A percentile compares a stretch with the other conserved stretches of the same genome.
Conservation (phyloP, 2,888 invertebrate species). For the Netelia virgata region DNA sequence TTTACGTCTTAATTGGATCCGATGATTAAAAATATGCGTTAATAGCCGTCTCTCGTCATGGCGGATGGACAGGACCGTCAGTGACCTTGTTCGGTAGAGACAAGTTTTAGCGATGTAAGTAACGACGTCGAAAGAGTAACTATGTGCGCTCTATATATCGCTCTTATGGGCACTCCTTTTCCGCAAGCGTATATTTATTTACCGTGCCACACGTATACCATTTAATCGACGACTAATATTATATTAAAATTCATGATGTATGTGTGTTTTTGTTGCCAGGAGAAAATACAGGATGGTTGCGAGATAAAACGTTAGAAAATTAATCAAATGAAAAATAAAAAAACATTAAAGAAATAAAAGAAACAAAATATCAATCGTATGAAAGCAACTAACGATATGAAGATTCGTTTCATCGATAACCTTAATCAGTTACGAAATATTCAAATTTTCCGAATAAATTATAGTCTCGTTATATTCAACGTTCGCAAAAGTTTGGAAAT, state of each 20-base stretch:
- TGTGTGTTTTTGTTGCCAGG: not conserved
- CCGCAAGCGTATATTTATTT: conserved; percentile 25
- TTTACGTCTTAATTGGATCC: no score
- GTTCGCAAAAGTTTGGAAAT: no score
- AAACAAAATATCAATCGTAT: not conserved
- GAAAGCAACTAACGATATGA: not conserved
- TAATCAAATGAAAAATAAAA: not conserved
- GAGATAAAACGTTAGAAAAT: not conserved
- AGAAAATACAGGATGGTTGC: not conserved
- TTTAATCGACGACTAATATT: not conserved
- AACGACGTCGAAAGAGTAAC: conserved; percentile 22
- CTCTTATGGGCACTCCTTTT: conserved; percentile 54
- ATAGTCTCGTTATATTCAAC: no score
- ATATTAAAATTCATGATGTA: not conserved
- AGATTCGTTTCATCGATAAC: no score
- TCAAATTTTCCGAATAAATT: no score
- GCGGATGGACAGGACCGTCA: no score
- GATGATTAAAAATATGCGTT: no score
- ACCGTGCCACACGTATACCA: not conserved
- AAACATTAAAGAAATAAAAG: not conserved
- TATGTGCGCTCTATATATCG: conserved; percentile 16
- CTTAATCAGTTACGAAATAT: no score
- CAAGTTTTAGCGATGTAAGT: conserved; percentile 22
- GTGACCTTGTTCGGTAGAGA: not conserved
- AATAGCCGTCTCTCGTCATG: no score